A percentile compares a stretch with the other conserved stretches of the same genome.
phyloP scores from a whole-genome alignment of 2,113 vertebrate species.

The Hippocampus guttulatus region DNA sequence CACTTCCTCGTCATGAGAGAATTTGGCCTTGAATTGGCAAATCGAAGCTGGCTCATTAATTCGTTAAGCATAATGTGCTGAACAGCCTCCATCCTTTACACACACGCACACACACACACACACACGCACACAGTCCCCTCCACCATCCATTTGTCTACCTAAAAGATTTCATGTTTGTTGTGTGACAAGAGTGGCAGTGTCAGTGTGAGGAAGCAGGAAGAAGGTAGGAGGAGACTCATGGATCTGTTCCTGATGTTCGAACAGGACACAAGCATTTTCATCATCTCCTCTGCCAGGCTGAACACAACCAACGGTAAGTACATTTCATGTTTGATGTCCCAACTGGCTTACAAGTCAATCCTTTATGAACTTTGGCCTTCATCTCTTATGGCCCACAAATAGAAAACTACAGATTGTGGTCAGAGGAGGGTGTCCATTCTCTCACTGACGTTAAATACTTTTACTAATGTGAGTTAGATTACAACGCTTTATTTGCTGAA shows the following conservation, averaged over 20 bases:
- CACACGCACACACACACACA: background rate
- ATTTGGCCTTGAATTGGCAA: constrained; percentile 32
- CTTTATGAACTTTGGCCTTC: background rate
- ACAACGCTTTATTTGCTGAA: background rate
- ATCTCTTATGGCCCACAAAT: background rate
- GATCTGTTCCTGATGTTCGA: constrained; percentile 37
- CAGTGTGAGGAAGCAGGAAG: constrained; percentile 38
- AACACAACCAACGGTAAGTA: constrained; percentile 48
- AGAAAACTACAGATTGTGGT: background rate
- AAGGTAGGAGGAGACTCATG: constrained; percentile 29
- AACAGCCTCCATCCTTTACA: constrained; percentile 9
- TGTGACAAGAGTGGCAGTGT: constrained; percentile 40
- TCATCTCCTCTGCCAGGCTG: constrained; percentile 5
- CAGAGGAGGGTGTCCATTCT: background rate
- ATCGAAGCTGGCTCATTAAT: constrained; percentile 54
- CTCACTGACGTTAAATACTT: background rate
- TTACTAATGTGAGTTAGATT: background rate
- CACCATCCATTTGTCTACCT: constrained; percentile 44
- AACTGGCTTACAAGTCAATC: too few species aligned
- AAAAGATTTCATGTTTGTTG: constrained; percentile 42
- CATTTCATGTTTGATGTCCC: constrained; percentile 7
- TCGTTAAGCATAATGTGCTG: constrained; percentile 53
- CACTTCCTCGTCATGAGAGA: constrained; percentile 33
- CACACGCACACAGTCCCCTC: constrained; percentile 23
- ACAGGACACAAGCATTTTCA: constrained; percentile 26